A percentile compares a stretch with the other conserved stretches of the same genome.
phyloP scores from a whole-genome alignment of 2,113 vertebrate species.

The Rutilus rutilus region DNA sequence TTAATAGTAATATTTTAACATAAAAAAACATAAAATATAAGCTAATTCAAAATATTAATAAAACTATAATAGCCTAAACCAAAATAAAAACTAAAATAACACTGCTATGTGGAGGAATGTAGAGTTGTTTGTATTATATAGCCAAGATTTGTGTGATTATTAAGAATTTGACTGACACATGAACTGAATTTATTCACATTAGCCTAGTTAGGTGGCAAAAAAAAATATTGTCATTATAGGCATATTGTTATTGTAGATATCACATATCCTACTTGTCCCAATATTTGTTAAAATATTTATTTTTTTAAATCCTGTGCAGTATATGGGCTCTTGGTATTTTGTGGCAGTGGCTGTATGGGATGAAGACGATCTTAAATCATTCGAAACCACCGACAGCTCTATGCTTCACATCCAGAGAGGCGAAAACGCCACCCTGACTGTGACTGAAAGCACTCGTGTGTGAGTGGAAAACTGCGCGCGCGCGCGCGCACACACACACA shows the following conservation, averaged over 20 bases:
- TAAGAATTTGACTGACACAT: neutral
- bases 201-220: neutral
- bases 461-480: neutral
- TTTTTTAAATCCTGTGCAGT: slow-evolving; percentile 28
- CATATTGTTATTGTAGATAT: neutral
- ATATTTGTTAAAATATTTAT: neutral
- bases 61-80: too few relatives aligned
- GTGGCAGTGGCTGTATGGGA: slow-evolving; percentile 49
- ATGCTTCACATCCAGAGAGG: slow-evolving; percentile 14
- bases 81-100: too few relatives aligned
- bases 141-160: neutral
- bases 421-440: neutral
- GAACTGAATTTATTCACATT: neutral
- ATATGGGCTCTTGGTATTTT: slow-evolving; percentile 53
- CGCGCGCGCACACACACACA: neutral
- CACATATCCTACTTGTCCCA: too few relatives aligned
- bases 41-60: too few relatives aligned
- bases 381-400: slow-evolving; percentile 19
- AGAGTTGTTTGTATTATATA: neutral
- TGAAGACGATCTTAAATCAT: slow-evolving; percentile 10
- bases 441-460: neutral
- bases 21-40: too few relatives aligned
- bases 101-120: neutral
- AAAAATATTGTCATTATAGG: too few relatives aligned
- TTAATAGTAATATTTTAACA: too few relatives aligned